A percentile compares a stretch with the other conserved stretches of the same genome.
These are phyloP conservation scores for Hirtodrosophila trivittata DNA, from an alignment of 2,888 invertebrate species.

Conservation along the genomic window DNA sequence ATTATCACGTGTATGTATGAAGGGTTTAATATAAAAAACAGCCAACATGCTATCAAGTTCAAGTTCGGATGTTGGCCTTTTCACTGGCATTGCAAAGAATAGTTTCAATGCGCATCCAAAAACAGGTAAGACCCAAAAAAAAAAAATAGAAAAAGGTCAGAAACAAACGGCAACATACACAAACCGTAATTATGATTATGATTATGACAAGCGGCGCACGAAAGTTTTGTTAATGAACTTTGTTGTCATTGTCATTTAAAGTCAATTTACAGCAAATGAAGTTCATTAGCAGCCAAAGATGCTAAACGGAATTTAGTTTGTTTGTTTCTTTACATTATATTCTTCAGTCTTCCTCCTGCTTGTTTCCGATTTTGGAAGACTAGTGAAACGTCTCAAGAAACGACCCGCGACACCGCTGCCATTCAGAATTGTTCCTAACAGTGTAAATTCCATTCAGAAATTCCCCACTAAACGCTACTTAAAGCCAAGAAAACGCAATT, in stretches of 20 bases:
- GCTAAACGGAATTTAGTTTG: constrained; percentile 40
- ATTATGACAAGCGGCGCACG: constrained; percentile 50
- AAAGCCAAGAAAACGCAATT: too few species aligned
- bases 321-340: constrained; percentile 23
- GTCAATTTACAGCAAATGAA: constrained; percentile 61
- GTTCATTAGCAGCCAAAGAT: constrained; percentile 57
- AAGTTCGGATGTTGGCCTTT: constrained; percentile 51
- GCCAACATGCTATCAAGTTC: constrained; percentile 37
- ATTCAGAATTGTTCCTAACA: too few species aligned
- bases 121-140: constrained; percentile 14
- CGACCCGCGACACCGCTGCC: too few species aligned
- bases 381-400: too few species aligned
- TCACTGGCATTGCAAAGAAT: constrained; percentile 21
- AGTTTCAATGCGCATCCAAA: not conserved
- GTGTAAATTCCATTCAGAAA: too few species aligned
- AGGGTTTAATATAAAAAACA: too few species aligned
- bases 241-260: constrained; percentile 57
- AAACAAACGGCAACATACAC: constrained; percentile 47
- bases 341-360: constrained; percentile 5
- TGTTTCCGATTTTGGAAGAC: constrained; percentile 1
- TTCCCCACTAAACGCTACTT: too few species aligned
- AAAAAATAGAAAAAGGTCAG: constrained; percentile 31
- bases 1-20: too few species aligned
- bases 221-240: constrained; percentile 67
- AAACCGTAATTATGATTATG: constrained; percentile 56